Evolutionary conservation across 23 tunicate genomes (phyloP).

Genomic region (Aplidium turbinatum): DNA sequence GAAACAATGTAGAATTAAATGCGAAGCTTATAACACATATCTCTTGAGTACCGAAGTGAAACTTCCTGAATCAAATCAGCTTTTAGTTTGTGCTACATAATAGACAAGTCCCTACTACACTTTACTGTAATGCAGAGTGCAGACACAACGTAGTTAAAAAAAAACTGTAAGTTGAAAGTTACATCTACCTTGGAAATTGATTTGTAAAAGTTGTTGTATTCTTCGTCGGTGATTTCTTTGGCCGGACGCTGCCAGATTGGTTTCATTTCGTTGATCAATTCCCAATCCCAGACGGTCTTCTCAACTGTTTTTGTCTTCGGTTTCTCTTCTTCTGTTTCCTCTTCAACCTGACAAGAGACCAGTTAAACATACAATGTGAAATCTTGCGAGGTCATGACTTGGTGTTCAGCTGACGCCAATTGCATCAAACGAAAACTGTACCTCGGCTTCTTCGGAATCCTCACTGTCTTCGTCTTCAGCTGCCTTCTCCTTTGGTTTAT

Average conservation of each 20-base stretch:
- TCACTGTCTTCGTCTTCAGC: constrained; percentile 33
- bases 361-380: neutral
- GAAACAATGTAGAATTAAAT: too few relatives aligned
- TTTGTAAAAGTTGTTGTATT: constrained; percentile 89
- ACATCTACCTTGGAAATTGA: constrained; percentile 85
- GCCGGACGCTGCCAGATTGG: constrained; percentile 98
- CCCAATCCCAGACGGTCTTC: constrained; percentile 99
- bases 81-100: too few relatives aligned
- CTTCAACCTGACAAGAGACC: constrained; percentile 77
- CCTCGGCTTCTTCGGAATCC: constrained; percentile 59
- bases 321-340: constrained; percentile 89
- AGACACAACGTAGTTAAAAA: neutral
- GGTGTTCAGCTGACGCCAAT: neutral
- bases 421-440: neutral
- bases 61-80: too few relatives aligned
- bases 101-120: too few relatives aligned
- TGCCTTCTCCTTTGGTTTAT: constrained; percentile 38
- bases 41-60: too few relatives aligned
- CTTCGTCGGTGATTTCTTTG: constrained; percentile 91
- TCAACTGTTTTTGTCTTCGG: constrained; percentile 90
- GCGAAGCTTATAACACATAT: too few relatives aligned
- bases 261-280: constrained; percentile 88
- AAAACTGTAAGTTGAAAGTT: neutral
- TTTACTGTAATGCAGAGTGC: too few relatives aligned
- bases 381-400: neutral